Base-by-base conservation (phyloP, 2,888 invertebrate genomes). In the Elysia crispata region DNA sequence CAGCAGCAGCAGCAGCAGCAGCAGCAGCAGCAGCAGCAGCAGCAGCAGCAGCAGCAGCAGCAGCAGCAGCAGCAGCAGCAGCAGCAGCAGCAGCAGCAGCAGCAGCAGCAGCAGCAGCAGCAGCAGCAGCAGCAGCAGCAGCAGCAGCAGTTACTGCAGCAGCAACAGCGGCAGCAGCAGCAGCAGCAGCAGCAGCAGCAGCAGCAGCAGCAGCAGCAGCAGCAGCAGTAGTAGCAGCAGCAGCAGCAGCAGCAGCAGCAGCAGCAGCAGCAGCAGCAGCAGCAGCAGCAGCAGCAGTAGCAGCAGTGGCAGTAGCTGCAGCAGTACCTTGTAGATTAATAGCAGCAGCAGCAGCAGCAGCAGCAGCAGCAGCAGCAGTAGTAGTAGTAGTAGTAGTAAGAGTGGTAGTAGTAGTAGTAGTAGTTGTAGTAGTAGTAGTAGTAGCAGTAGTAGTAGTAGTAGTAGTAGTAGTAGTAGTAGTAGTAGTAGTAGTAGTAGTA, bases 21-120 rank as follows among this genome's bases (percentile, higher is more conserved):
- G 54, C 54, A 54, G 54, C 54, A 54, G 54, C 54, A 54, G 54
- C 54, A 54, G 54, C 54, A 54, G 54, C 54, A 54, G 54, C 54
- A 54, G 54, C 54, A 54, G 54, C 54, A 54, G 54, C 54, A 54
- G 54, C 54, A 54, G 54, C 54, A 54, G 54, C 54, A 54, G 54
- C 54, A 54, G 54, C 54, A 54, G 54, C 54, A 54, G 54, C 54
- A 54, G 54, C 54, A 54, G 54, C 54, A 54, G 54, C 54, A 54
- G 54, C 54, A 54, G 54, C 54, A 54, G 54, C 54, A 18, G 54
- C 54, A 54, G 54, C 54, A 54, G 54, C 54, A 54, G 54, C 54
- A 13, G 54, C 18, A 54, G 18, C 54, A 54, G 54, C 54, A 54
- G 54, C 54, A 54, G 54, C 54, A 54, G 54, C 54, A 15, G 54